Conservation (phyloP, 2,113 vertebrate species). For the Rhagologus leucostigma region DNA sequence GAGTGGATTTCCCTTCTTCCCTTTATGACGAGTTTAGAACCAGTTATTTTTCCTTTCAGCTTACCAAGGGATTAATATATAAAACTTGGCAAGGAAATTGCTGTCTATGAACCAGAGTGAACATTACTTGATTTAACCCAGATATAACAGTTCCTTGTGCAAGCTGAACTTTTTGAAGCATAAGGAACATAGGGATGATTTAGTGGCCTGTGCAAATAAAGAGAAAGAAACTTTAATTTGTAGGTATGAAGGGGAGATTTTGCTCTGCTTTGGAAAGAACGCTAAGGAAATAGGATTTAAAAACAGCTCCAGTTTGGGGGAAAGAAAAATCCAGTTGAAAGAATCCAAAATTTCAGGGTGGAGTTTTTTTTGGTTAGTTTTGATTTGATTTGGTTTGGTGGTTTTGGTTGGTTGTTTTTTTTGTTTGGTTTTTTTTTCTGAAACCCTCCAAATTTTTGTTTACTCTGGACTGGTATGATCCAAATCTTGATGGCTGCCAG, state of each 20-base stretch:
- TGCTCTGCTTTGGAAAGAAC: not conserved
- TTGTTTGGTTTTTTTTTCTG: not conserved
- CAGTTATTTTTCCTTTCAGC: slow-evolving; percentile 43
- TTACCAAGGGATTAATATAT: slow-evolving; percentile 65
- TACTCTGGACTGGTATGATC: not conserved
- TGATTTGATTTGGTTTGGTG: not conserved
- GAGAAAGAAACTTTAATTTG: not conserved
- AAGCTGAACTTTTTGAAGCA: not conserved
- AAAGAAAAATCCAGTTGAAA: not conserved
- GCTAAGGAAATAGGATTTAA: slow-evolving; percentile 20
- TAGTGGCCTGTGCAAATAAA: not conserved
- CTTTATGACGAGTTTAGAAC: slow-evolving; percentile 55
- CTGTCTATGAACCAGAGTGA: slow-evolving; percentile 33
- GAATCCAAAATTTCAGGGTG: not conserved
- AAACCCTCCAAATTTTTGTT: not conserved
- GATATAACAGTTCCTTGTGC: slow-evolving; percentile 19
- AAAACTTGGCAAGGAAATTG: slow-evolving; percentile 58
- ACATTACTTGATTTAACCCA: slow-evolving; percentile 56
- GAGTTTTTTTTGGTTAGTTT: not conserved
- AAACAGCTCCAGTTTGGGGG: not conserved
- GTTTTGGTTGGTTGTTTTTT: not conserved
- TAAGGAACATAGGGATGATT: not conserved
- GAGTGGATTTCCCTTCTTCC: not conserved
- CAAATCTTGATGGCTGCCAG: not conserved
- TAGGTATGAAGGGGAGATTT: not conserved